A percentile compares a stretch with the other conserved stretches of the same genome.
These are phyloP conservation scores for Tor tambroides DNA, from an alignment of 2,113 vertebrate genomes.

Conservation along the genomic window DNA sequence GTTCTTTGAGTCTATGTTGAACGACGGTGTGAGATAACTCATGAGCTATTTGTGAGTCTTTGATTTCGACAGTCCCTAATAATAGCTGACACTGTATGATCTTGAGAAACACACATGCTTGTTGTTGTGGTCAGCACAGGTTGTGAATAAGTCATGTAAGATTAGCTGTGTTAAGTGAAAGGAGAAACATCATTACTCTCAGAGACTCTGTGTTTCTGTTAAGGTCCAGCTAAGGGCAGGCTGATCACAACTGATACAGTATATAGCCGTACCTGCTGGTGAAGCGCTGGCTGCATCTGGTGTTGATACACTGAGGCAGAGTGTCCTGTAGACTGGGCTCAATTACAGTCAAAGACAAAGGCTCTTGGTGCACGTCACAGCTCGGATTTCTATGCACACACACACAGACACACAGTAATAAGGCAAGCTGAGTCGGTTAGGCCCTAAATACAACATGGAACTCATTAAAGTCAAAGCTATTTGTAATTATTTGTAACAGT, in stretches of 20 bases:
- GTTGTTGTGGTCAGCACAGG: constrained; percentile 4
- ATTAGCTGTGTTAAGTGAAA: constrained; percentile 9
- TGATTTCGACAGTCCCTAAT: neutral
- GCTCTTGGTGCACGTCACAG: constrained; percentile 96
- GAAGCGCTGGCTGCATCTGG: constrained; percentile 88
- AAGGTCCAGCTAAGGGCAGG: neutral
- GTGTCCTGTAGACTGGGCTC: constrained; percentile 89
- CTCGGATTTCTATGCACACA: constrained; percentile 85
- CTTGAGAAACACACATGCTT: neutral
- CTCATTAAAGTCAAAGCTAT: neutral
- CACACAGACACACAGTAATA: constrained; percentile 19
- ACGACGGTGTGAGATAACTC: neutral
- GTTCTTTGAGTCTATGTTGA: neutral
- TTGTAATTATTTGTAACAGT: neutral
- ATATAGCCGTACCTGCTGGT: constrained; percentile 85
- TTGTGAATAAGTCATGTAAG: neutral
- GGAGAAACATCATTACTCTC: neutral
- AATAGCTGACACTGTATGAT: neutral
- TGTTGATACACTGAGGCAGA: constrained; percentile 94
- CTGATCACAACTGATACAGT: constrained; percentile 2
- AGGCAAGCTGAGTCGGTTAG: neutral
- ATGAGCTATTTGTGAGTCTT: neutral
- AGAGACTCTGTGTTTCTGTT: neutral
- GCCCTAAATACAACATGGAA: neutral
- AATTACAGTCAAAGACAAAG: constrained; percentile 87